A percentile compares a stretch with the other conserved stretches of the same genome.
These are phyloP conservation scores for Cantharis rustica DNA, from an alignment of 2,888 invertebrate species.

Conservation along the genomic window DNA sequence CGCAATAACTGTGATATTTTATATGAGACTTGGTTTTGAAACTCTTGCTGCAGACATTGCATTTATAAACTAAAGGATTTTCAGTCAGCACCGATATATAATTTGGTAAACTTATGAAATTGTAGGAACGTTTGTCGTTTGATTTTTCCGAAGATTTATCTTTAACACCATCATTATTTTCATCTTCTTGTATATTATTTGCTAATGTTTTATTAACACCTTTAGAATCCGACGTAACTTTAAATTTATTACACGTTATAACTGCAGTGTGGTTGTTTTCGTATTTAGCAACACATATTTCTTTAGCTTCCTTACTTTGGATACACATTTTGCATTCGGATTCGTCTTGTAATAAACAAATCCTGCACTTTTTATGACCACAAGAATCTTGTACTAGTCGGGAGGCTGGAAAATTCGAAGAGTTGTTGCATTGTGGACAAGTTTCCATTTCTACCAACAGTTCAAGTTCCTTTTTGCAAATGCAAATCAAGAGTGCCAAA, in stretches of 20 bases:
- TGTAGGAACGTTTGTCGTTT: constrained; percentile 34
- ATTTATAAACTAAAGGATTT: constrained; percentile 63
- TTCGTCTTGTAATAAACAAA: constrained; percentile 71
- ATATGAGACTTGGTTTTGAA: constrained; percentile 71
- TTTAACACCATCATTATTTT: neutral
- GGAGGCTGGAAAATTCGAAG: constrained; percentile 62
- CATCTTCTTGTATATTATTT: constrained; percentile 7
- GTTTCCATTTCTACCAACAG: constrained; percentile 28
- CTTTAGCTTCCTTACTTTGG: constrained; percentile 19
- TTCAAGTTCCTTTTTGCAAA: neutral
- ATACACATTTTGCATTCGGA: constrained; percentile 65
- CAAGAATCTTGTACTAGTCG: constrained; percentile 74
- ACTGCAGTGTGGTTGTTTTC: constrained; percentile 45
- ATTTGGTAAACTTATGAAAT: constrained; percentile 41
- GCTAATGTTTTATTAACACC: neutral
- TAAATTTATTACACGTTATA: constrained; percentile 44
- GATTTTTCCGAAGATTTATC: neutral
- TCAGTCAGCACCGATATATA: constrained; percentile 53
- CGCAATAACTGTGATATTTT: constrained; percentile 69
- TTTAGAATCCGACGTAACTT: constrained; percentile 12
- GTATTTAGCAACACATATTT: constrained; percentile 30
- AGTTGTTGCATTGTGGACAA: constrained; percentile 62
- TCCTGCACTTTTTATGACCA: constrained; percentile 76
- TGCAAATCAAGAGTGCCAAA: neutral
- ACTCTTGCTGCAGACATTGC: constrained; percentile 69